phyloP scores from a whole-genome alignment of 2,113 vertebrate species.

The Pseudonaja textilis region DNA sequence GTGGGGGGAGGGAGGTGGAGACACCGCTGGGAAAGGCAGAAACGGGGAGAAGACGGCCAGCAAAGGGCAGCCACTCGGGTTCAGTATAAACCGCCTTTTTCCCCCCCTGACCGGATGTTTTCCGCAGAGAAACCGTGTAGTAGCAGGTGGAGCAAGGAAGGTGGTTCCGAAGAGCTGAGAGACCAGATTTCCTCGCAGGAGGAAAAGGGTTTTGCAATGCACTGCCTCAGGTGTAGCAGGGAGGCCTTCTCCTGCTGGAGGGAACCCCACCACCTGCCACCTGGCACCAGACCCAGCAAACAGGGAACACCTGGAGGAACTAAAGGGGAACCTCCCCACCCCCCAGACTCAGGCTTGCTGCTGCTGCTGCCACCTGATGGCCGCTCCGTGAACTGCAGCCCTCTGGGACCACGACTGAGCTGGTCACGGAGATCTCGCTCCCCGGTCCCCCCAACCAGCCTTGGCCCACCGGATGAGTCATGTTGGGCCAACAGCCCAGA shows the following conservation, averaged over 20 bases:
- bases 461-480: not conserved
- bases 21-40: not conserved
- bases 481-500: not conserved
- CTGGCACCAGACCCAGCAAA: too few relatives aligned
- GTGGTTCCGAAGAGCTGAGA: not conserved
- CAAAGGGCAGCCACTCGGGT: not conserved
- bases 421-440: not conserved
- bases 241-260: not conserved
- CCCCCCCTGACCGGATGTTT: not conserved
- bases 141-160: not conserved
- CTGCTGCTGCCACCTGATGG: constrained; percentile 16
- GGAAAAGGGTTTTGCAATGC: not conserved
- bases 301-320: not conserved
- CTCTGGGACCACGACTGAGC: not conserved
- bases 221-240: not conserved
- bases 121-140: not conserved
- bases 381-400: not conserved
- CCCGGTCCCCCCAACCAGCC: not conserved
- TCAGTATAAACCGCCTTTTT: not conserved
- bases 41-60: not conserved
- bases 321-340: not conserved
- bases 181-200: not conserved
- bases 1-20: not conserved
- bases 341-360: not conserved
- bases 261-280: not conserved